These are phyloP conservation scores for Sarcophaga caerulescens DNA, from an alignment of 2,888 invertebrate genomes.

Conservation along the genomic window DNA sequence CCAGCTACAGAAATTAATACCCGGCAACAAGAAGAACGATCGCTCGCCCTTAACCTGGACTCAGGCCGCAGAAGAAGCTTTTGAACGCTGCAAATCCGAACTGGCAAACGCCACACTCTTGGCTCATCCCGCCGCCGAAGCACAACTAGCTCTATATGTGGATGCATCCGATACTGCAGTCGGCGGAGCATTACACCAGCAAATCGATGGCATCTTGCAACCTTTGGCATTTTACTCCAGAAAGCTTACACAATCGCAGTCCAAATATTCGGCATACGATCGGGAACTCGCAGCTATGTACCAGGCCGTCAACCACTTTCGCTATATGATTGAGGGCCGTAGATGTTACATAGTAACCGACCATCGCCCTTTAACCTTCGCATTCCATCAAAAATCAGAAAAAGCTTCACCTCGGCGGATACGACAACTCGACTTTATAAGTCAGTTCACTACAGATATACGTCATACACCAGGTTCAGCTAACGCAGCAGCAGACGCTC, in stretches of 20 bases:
- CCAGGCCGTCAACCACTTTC: constrained; percentile 3
- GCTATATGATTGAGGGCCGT: constrained; percentile 5
- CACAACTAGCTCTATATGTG: constrained; percentile 28
- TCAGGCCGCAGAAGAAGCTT: constrained; percentile 38
- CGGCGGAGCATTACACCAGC: constrained; percentile 35
- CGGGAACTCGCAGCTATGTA: constrained; percentile 10
- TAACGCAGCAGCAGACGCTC: neutral
- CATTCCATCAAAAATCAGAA: neutral
- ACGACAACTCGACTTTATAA: neutral
- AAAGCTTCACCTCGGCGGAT: neutral
- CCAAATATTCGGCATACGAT: neutral
- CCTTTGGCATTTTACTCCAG: constrained; percentile 69
- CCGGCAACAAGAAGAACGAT: no score
- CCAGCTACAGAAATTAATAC: constrained; percentile 9
- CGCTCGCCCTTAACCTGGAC: constrained; percentile 44
- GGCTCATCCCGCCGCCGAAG: constrained; percentile 31
- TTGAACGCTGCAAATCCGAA: constrained; percentile 29
- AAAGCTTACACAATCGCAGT: no score
- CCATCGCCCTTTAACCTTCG: constrained; percentile 5
- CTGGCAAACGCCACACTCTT: constrained; percentile 52
- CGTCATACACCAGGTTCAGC: constrained; percentile 11
- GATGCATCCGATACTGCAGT: constrained; percentile 56
- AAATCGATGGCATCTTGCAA: constrained; percentile 40
- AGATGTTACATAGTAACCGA: neutral
- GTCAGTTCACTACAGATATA: constrained; percentile 15